Evolutionary conservation across 1,140 invertebrate species (phyloP).

Genomic region (Drosophila gunungcola): DNA sequence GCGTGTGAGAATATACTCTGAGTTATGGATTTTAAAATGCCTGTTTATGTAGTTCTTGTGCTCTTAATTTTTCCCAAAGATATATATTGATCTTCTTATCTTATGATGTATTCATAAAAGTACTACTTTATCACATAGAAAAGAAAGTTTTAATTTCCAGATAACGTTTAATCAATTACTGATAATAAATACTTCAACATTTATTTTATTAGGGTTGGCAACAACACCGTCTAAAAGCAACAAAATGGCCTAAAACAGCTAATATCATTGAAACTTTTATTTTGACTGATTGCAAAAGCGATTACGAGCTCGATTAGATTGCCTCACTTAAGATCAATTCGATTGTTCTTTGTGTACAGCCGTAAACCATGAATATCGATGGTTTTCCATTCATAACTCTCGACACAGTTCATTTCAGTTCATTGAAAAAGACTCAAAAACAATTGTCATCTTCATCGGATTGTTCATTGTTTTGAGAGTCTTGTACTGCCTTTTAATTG

Average conservation of each 20-base stretch:
- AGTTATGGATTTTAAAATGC: not conserved
- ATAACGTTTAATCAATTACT: not conserved
- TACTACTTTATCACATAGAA: too few species aligned
- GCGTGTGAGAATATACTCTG: not conserved
- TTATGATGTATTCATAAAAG: too few species aligned
- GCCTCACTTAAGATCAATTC: slow-evolving; percentile 8
- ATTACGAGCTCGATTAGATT: slow-evolving; percentile 36
- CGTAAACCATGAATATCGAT: slow-evolving; percentile 16
- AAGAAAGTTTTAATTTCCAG: not conserved
- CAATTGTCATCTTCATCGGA: slow-evolving; percentile 52
- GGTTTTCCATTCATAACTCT: slow-evolving; percentile 37
- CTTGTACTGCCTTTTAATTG: slow-evolving; percentile 61
- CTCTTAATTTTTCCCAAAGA: not conserved
- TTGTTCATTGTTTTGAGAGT: slow-evolving; percentile 14
- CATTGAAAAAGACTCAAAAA: slow-evolving; percentile 44
- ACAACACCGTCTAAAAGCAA: not conserved
- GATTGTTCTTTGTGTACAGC: slow-evolving; percentile 15
- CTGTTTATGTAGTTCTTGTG: not conserved
- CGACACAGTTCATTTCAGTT: slow-evolving; percentile 32
- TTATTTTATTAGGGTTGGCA: slow-evolving; percentile 7
- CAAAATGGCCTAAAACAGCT: not conserved
- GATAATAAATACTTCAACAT: not conserved
- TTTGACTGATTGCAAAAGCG: slow-evolving; percentile 7
- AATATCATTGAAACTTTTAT: slow-evolving; percentile 38
- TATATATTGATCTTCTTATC: not conserved